phyloP scores from a whole-genome alignment of 2,797 vertebrate genomes.

The Lepus oiostolus region DNA sequence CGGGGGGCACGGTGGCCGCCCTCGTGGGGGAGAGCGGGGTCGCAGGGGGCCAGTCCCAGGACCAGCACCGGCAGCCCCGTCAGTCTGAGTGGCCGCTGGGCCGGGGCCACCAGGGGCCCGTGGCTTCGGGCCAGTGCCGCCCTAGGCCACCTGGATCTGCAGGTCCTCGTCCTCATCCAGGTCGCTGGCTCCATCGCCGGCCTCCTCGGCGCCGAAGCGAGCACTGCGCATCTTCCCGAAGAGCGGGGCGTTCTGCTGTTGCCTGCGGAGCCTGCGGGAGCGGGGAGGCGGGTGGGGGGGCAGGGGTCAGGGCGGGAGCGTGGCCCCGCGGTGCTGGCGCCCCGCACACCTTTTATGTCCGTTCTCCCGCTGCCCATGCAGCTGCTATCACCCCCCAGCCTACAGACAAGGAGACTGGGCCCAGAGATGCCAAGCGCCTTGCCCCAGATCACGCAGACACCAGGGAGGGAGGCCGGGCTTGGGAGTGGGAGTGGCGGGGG shows the following conservation, averaged over 20 bases:
- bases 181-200: slow-evolving; percentile 92
- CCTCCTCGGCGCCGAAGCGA: slow-evolving; percentile 92
- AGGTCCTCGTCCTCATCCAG: slow-evolving; percentile 95
- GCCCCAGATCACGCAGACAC: neutral
- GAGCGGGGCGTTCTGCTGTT: slow-evolving; percentile 94
- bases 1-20: too few relatives aligned
- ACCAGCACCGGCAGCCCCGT: rapidly evolving
- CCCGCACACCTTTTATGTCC: too few relatives aligned
- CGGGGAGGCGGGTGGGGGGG: neutral
- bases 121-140: neutral
- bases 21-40: neutral
- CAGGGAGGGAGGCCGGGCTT: neutral
- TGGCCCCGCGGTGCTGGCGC: neutral
- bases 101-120: neutral
- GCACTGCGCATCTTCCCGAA: slow-evolving; percentile 94
- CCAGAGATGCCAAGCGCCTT: neutral
- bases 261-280: slow-evolving; percentile 93
- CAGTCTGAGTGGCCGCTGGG: neutral
- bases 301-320: neutral
- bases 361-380: too few relatives aligned
- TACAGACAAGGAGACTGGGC: neutral
- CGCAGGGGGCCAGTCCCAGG: neutral
- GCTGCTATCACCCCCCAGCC: neutral
- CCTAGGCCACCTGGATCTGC: slow-evolving; percentile 95
- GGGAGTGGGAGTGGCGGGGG: neutral